A percentile compares a stretch with the other conserved stretches of the same genome.
These are phyloP conservation scores for Apamea anceps DNA, from an alignment of 2,888 invertebrate genomes.

Conservation along the genomic window DNA sequence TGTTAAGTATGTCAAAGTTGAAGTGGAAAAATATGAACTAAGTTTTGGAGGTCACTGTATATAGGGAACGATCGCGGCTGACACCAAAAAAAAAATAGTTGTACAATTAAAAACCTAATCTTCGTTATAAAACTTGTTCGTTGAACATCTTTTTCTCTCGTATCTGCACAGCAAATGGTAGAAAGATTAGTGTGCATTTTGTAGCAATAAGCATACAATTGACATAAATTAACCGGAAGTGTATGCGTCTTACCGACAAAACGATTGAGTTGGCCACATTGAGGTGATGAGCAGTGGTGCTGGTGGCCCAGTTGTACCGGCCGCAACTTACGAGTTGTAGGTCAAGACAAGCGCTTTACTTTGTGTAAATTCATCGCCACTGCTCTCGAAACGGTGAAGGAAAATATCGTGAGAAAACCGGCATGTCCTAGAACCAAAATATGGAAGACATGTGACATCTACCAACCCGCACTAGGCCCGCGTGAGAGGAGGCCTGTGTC, in stretches of 20 bases:
- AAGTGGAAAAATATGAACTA: no score
- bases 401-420: neutral
- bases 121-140: neutral
- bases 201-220: neutral
- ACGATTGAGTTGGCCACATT: neutral
- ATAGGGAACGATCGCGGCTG: no score
- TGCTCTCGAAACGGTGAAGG: neutral
- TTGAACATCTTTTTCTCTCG: no score
- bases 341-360: neutral
- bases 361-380: neutral
- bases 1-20: no score
- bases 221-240: no score
- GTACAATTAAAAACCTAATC: neutral
- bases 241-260: no score
- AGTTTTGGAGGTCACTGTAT: no score
- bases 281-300: neutral
- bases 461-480: neutral
- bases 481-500: neutral
- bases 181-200: no score
- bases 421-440: neutral
- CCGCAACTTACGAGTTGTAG: neutral
- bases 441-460: neutral
- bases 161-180: no score
- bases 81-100: no score
- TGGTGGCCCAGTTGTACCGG: neutral